Evolutionary conservation across 2,113 vertebrate genomes (phyloP).

Genomic region (Atractosteus spatula): DNA sequence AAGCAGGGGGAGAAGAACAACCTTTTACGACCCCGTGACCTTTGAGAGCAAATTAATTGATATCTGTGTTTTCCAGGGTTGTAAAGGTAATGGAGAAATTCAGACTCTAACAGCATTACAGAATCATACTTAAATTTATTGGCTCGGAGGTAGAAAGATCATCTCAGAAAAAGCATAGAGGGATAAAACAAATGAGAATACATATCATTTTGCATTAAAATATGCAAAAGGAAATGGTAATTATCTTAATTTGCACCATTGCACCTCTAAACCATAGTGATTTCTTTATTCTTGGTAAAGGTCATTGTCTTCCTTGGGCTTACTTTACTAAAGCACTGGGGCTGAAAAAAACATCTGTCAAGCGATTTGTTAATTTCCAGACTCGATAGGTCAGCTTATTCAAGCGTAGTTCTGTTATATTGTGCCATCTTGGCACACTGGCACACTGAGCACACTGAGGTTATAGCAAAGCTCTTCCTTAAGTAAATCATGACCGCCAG

Average conservation of each 20-base stretch:
- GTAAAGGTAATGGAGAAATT: no score
- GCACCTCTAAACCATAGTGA: conserved; percentile 7
- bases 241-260: background rate
- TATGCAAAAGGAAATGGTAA: background rate
- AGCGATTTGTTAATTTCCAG: conserved; percentile 17
- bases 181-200: background rate
- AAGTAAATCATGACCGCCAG: background rate
- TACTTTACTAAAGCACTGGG: conserved; percentile 1
- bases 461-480: background rate
- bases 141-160: background rate
- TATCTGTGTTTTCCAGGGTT: no score
- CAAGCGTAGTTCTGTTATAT: background rate
- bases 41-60: no score
- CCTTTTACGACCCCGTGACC: no score
- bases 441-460: background rate
- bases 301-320: conserved; percentile 22
- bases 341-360: conserved; percentile 25
- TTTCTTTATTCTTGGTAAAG: conserved; percentile 20
- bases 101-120: background rate
- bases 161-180: no score
- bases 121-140: background rate
- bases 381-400: background rate
- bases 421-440: background rate
- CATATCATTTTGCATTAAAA: background rate
- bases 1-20: no score